These are phyloP conservation scores for Philereme transversata DNA, from an alignment of 2,888 invertebrate species.

Conservation along the genomic window DNA sequence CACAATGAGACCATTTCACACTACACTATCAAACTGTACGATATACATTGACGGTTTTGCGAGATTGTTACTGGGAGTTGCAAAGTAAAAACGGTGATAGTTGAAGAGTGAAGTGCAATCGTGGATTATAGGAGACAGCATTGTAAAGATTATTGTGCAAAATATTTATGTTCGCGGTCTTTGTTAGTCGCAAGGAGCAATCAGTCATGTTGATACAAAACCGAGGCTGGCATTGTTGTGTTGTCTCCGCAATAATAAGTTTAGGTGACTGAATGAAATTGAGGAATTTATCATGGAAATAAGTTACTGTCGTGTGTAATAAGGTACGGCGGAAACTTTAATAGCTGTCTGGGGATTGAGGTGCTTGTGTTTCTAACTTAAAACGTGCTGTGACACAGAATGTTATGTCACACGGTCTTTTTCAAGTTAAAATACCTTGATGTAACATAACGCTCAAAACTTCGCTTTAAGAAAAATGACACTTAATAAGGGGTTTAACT, in stretches of 20 bases:
- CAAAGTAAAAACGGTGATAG: conserved; percentile 38
- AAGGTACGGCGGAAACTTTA: conserved; percentile 56
- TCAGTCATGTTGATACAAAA: conserved; percentile 76
- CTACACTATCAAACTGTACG: conserved; percentile 30
- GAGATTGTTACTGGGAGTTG: background rate
- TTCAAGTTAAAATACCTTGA: conserved; percentile 20
- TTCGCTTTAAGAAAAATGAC: background rate
- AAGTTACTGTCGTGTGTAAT: conserved; percentile 60
- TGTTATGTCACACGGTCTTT: conserved; percentile 23
- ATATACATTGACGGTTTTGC: conserved; percentile 44
- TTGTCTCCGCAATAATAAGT: conserved; percentile 61
- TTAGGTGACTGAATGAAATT: conserved; percentile 60
- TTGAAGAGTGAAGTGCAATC: conserved; percentile 16
- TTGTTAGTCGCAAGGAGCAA: conserved; percentile 72
- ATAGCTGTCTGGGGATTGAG: conserved; percentile 53
- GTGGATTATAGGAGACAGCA: conserved; percentile 15
- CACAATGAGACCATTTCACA: conserved; percentile 20
- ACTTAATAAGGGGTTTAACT: too few relatives aligned
- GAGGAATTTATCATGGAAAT: conserved; percentile 64
- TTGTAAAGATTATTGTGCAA: conserved; percentile 59
- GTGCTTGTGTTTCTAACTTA: conserved; percentile 36
- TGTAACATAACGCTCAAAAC: conserved; percentile 1
- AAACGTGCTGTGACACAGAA: conserved; percentile 7
- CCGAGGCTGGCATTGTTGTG: conserved; percentile 69
- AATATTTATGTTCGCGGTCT: conserved; percentile 71